Conservation (phyloP, 30 jellyfish, hydroid and myxozoan genomes). For the Turritopsis rubra region DNA sequence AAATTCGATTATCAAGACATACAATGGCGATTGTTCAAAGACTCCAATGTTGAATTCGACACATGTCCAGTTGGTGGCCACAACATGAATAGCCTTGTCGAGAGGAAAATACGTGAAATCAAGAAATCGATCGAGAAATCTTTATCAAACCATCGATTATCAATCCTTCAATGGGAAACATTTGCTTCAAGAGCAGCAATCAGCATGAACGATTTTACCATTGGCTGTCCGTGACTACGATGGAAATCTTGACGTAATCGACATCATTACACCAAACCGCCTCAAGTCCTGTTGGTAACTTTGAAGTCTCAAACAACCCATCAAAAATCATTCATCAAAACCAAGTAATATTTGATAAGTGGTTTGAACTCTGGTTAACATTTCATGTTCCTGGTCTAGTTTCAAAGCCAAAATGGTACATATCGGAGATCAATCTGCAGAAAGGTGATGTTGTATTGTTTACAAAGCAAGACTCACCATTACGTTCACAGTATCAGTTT, state of each 20-base stretch:
- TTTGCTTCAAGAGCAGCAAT: background rate
- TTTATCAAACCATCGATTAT: background rate
- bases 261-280: constrained; percentile 21
- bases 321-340: background rate
- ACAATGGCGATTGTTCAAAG: background rate
- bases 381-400: background rate
- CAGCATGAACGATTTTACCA: background rate
- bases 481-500: background rate
- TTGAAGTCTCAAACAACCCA: background rate
- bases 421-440: background rate
- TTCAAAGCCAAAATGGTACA: background rate
- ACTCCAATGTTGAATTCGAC: constrained; percentile 10
- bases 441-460: constrained; percentile 14
- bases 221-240: background rate
- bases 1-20: background rate
- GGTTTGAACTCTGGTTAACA: constrained; percentile 16
- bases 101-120: constrained; percentile 13
- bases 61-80: constrained; percentile 26
- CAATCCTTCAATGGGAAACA: constrained; percentile 27
- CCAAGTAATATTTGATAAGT: background rate
- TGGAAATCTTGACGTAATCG: constrained; percentile 18
- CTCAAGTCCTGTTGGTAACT: background rate
- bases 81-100: constrained; percentile 24
- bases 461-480: background rate
- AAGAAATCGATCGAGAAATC: background rate